phyloP scores from a whole-genome alignment of 2,113 vertebrate species.

The Nymphicus hollandicus region DNA sequence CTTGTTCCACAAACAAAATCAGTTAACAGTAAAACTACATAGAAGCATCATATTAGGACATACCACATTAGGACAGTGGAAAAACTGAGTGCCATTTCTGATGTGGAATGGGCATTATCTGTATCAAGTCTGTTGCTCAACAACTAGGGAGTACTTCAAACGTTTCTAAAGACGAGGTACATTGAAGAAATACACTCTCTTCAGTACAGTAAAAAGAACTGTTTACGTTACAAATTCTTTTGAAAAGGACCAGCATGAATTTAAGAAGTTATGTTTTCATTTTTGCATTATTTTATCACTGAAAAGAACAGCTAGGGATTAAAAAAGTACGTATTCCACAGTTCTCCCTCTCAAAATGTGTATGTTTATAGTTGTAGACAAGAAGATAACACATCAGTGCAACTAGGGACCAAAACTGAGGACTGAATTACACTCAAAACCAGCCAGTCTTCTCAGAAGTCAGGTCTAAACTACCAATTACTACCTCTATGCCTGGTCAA shows the following conservation, averaged over 20 bases:
- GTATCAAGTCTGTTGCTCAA: background rate
- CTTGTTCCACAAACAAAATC: background rate
- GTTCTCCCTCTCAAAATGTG: background rate
- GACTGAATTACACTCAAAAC: background rate
- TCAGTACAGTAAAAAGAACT: background rate
- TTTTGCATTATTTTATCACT: background rate
- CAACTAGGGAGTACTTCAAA: background rate
- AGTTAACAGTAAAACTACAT: background rate
- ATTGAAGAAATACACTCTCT: background rate
- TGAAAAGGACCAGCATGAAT: background rate
- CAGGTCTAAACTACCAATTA: background rate
- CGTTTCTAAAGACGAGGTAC: background rate
- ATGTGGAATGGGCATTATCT: background rate
- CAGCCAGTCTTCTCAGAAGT: background rate
- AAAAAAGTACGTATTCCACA: background rate
- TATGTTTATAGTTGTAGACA: background rate
- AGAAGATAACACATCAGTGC: background rate
- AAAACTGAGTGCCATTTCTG: background rate
- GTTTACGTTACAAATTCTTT: background rate
- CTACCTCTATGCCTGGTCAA: background rate
- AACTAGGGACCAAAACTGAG: background rate
- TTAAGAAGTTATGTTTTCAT: background rate
- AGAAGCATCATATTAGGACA: background rate
- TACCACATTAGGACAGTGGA: background rate
- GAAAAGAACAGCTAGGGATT: background rate